Base-by-base conservation (phyloP, 2,797 vertebrate species). In the Salarias fasciatus region DNA sequence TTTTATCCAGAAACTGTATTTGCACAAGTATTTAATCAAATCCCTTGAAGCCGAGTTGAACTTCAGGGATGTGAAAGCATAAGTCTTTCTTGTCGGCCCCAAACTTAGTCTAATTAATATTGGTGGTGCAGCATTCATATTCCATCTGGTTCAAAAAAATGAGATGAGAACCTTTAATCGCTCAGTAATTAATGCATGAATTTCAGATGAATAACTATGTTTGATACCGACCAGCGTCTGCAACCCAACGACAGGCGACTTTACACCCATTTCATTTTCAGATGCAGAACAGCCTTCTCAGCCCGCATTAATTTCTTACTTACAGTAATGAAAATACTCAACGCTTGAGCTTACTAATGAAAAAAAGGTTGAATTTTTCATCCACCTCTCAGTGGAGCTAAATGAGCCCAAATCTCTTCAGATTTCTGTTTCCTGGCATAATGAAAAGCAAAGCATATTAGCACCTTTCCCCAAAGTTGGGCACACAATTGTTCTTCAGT, bases 21-120 rank as follows among this genome's bases (percentile, higher is more conserved):
- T 33, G 15, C 37, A 31, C 29, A 12, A 15, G 4, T 29, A 14
- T 63, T 73, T 40, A 53, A 69, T 71, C 5, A 18, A n/a, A 11
- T 61, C 15, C 45, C 51, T 56, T 51, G 28, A 55, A 77, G 46
- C 40, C 18, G 1, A 29, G 63, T 40, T 43, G 28, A n/a, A 52
- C 46, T 43, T 61, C 49, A 57, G 45, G 62, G 55, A 69, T 60
- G 24, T 30, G 31, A 75, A 77, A 55, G 53, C 51, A 18, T 15
- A 49, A 69, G 38, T 77, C 51, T 75, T 57, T 53, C 30, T 55
- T 65, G 33, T 78, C 67, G 62, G 60, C 73, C 47, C 49, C 53
- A 28, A 44, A 48, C 31, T 60, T 73, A 76, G 80, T 85, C 65
- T 59, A 48, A 72, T 81, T 82, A 79, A 75, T 63, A 50, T 61